phyloP scores from a whole-genome alignment of 2,113 vertebrate genomes.

The Mungos mungo region DNA sequence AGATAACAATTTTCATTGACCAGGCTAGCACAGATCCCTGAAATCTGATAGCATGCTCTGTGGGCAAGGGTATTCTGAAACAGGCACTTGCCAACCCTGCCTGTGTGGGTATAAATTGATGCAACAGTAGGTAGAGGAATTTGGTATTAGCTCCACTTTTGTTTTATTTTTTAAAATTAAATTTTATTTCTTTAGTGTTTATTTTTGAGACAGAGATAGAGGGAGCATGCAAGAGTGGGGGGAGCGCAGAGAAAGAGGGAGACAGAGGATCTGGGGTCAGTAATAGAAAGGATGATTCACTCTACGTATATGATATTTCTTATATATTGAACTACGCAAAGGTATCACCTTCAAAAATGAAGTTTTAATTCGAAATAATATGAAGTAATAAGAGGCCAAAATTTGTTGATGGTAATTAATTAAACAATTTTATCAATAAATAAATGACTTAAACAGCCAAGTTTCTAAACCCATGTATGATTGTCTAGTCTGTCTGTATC shows the following conservation, averaged over 20 bases:
- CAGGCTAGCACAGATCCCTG: slow-evolving; percentile 21
- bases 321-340: neutral
- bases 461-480: neutral
- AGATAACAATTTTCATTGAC: neutral
- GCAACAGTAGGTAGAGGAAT: neutral
- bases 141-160: neutral
- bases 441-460: neutral
- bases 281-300: neutral
- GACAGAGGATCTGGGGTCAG: neutral
- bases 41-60: neutral
- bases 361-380: neutral
- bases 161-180: too few relatives aligned
- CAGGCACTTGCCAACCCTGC: neutral
- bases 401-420: neutral
- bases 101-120: neutral
- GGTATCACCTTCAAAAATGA: slow-evolving; percentile 1
- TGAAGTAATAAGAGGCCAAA: neutral
- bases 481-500: neutral
- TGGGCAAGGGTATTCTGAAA: neutral
- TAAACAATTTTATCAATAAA: neutral
- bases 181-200: too few relatives aligned
- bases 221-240: too few relatives aligned
- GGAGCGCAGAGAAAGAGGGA: too few relatives aligned
- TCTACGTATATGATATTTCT: neutral
- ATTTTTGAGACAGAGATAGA: too few relatives aligned